These are phyloP conservation scores for Sinelater perroti DNA, from an alignment of 2,888 invertebrate species.

Conservation along the genomic window DNA sequence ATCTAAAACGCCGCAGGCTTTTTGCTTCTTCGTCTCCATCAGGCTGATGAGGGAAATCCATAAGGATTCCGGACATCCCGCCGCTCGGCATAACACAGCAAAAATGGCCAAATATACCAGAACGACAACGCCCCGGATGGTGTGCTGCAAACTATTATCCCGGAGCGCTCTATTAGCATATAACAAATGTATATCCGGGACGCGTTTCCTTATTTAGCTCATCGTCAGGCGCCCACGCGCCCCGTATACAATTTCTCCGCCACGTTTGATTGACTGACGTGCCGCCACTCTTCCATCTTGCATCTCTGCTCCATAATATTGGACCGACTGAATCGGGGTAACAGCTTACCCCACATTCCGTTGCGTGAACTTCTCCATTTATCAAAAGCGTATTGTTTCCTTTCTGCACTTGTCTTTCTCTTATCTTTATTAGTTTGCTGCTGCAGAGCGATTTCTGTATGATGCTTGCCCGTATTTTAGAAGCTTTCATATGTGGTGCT, in stretches of 20 bases:
- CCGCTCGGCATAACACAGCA: not conserved
- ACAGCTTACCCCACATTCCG: conserved; percentile 26
- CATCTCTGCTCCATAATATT: conserved; percentile 11
- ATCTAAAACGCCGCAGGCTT: too few species aligned
- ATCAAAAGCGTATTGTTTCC: conserved; percentile 24
- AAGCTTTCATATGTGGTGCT: too few species aligned
- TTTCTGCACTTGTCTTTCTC: conserved; percentile 22
- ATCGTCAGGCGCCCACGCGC: conserved; percentile 37
- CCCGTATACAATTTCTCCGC: conserved; percentile 30
- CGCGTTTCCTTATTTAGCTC: conserved; percentile 37
- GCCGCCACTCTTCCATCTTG: conserved; percentile 25
- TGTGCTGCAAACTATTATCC: conserved; percentile 27
- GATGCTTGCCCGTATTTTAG: not conserved
- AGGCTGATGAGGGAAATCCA: conserved; percentile 8
- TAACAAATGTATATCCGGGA: conserved; percentile 34
- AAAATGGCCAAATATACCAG: conserved; percentile 14
- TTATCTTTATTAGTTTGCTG: conserved; percentile 18
- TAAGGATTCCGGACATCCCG: not conserved
- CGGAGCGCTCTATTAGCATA: conserved; percentile 31
- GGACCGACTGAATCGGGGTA: conserved; percentile 14
- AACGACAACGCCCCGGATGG: conserved; percentile 16
- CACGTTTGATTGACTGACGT: conserved; percentile 33
- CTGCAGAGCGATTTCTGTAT: conserved; percentile 10
- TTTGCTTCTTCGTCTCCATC: not conserved
- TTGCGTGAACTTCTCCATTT: conserved; percentile 23